phyloP scores from a whole-genome alignment of 2,113 vertebrate genomes.

The Coturnix japonica region DNA sequence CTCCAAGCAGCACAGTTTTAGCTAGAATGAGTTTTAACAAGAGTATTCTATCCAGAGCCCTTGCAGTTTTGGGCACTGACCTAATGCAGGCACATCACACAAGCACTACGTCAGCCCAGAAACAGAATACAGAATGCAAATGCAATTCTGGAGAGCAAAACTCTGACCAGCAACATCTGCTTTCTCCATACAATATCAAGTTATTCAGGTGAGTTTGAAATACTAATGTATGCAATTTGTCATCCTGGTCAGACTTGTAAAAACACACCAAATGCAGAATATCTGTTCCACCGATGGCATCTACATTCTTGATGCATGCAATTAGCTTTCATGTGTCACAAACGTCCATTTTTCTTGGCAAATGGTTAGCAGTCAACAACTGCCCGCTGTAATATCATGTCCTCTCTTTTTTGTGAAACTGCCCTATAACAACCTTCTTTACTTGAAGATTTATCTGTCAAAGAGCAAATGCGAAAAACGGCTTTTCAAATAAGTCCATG shows the following conservation, averaged over 20 bases:
- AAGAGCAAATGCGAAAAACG: background rate
- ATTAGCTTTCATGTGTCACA: fast-evolving
- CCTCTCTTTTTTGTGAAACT: background rate
- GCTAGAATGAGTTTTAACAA: background rate
- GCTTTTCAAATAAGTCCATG: background rate
- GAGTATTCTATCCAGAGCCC: background rate
- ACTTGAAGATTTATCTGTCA: background rate
- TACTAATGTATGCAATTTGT: background rate
- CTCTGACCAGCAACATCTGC: background rate
- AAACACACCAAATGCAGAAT: background rate
- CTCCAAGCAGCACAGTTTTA: fast-evolving
- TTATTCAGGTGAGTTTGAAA: background rate
- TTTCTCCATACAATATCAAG: background rate
- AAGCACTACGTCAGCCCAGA: fast-evolving
- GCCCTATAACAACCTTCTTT: background rate
- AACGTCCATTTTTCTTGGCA: background rate
- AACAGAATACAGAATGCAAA: fast-evolving
- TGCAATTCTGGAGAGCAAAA: background rate
- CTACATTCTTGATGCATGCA: fast-evolving
- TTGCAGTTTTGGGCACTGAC: background rate
- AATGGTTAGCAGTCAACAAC: background rate
- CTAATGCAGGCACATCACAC: background rate
- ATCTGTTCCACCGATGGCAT: fast-evolving
- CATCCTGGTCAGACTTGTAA: background rate
- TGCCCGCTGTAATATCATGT: background rate